Conservation (phyloP, 2,797 vertebrate species). For the Poecilia picta region DNA sequence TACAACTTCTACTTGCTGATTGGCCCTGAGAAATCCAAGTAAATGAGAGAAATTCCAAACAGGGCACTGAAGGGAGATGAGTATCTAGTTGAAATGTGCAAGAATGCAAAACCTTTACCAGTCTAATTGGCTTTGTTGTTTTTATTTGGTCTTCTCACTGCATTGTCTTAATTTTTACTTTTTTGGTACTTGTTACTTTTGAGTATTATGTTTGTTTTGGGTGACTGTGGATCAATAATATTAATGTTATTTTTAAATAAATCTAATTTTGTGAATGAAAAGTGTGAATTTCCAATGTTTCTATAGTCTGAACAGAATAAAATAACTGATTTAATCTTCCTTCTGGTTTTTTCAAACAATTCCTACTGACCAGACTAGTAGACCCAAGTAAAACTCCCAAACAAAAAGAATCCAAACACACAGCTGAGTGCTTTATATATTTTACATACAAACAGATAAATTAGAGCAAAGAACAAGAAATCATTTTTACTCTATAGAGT, state of each 20-base stretch:
- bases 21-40: too few relatives aligned
- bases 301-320: neutral
- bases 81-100: too few relatives aligned
- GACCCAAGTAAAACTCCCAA: neutral
- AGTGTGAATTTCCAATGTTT: neutral
- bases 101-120: too few relatives aligned
- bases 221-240: neutral
- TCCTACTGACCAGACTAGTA: neutral
- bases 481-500: slow-evolving; percentile 42
- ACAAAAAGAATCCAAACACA: slow-evolving; percentile 20
- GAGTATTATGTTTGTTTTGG: neutral
- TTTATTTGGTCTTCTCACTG: too few relatives aligned
- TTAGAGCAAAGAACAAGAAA: slow-evolving; percentile 32
- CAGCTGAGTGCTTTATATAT: slow-evolving; percentile 37
- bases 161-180: neutral
- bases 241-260: neutral
- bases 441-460: slow-evolving; percentile 61
- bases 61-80: too few relatives aligned
- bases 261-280: neutral
- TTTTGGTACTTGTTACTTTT: neutral
- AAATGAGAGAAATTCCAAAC: too few relatives aligned
- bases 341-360: neutral
- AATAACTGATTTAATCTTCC: neutral
- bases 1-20: too few relatives aligned
- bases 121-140: too few relatives aligned